These are phyloP conservation scores for Gymnogyps californianus DNA, from an alignment of 2,113 vertebrate species.

Conservation along the genomic window DNA sequence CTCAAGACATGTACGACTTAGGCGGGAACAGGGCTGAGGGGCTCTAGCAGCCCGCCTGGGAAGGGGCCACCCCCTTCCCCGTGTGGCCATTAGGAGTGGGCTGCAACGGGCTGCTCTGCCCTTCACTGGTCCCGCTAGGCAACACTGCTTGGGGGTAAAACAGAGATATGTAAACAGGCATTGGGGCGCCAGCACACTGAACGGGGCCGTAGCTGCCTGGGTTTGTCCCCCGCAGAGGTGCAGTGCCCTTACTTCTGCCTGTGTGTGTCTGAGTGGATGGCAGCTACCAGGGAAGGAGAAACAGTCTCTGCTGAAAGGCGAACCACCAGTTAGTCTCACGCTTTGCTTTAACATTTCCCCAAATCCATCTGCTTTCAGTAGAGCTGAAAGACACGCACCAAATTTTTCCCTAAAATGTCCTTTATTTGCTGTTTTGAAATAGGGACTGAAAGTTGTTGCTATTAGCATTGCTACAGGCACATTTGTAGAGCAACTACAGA, in stretches of 20 bases:
- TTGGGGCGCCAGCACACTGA: accelerated
- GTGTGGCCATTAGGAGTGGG: accelerated
- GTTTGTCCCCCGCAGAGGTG: neutral
- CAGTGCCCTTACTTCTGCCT: neutral
- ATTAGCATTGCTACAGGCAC: neutral
- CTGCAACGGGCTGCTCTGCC: neutral
- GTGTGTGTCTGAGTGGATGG: accelerated
- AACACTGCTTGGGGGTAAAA: neutral
- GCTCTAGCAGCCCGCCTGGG: neutral
- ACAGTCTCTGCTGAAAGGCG: neutral
- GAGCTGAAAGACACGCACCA: neutral
- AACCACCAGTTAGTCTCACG: accelerated
- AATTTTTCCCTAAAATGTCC: neutral
- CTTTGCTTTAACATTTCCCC: neutral
- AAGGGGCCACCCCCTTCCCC: neutral
- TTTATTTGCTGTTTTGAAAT: neutral
- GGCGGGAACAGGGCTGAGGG: neutral
- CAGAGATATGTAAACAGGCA: accelerated
- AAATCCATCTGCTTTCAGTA: neutral
- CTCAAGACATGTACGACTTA: accelerated
- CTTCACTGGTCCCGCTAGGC: accelerated
- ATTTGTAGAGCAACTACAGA: neutral
- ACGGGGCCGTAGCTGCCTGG: neutral
- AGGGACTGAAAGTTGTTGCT: neutral
- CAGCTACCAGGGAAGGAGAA: neutral